Percentiles rank a stretch among this genome's conserved stretches.
Conservation (phyloP, 1,140 invertebrate species). For the Drosophila punjabiensis region DNA sequence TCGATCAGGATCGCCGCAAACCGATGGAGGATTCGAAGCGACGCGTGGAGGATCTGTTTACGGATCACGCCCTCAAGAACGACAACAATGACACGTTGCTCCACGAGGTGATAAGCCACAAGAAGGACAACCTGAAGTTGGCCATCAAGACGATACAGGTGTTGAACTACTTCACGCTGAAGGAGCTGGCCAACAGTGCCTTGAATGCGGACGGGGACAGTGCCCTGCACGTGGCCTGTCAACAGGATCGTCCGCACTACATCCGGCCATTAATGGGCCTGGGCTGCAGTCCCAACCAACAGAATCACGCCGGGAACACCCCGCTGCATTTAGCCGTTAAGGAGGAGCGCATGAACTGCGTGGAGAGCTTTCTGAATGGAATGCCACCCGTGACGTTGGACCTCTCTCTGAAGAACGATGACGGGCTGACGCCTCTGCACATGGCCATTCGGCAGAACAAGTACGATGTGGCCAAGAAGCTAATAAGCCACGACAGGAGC, state of each 20-base stretch:
- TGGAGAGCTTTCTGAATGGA: conserved; percentile 68
- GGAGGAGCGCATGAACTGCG: conserved; percentile 75
- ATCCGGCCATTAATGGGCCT: conserved; percentile 81
- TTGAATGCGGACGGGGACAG: conserved; percentile 84
- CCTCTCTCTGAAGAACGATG: conserved; percentile 83
- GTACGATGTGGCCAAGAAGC: conserved; percentile 84
- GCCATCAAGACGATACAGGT: conserved; percentile 66
- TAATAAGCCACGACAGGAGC: conserved; percentile 85
- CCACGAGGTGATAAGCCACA: conserved; percentile 73
- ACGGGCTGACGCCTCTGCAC: conserved; percentile 86
- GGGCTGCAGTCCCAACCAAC: conserved; percentile 86
- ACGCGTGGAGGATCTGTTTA: conserved; percentile 59
- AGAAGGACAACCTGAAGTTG: conserved; percentile 61
- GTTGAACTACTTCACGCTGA: conserved; percentile 71
- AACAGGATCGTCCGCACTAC: conserved; percentile 84
- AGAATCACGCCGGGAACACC: conserved; percentile 86
- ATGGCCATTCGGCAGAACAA: conserved; percentile 86
- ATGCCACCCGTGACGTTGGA: conserved; percentile 42
- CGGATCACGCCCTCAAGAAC: conserved; percentile 60
- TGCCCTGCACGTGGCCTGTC: conserved; percentile 86
- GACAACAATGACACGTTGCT: conserved; percentile 69
- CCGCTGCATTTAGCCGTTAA: conserved; percentile 86
- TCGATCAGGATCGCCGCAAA: conserved; percentile 37
- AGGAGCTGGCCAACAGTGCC: conserved; percentile 58
- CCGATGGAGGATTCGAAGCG: conserved; percentile 10